Base-by-base conservation (phyloP, 2,113 vertebrate genomes). In the Jacana jacana region DNA sequence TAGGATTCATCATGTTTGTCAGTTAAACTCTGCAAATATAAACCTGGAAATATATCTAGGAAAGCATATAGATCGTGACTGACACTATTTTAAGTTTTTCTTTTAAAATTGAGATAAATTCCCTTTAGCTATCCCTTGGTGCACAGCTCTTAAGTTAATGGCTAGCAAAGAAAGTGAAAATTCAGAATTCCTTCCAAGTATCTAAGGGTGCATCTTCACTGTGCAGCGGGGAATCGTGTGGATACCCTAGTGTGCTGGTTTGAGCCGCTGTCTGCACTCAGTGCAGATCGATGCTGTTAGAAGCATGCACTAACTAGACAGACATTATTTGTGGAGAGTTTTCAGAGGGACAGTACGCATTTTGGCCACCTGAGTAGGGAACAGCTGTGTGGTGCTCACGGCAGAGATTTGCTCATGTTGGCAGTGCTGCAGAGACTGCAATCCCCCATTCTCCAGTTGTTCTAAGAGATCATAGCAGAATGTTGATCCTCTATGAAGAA, bases 221-320 rank as follows among this genome's bases (percentile, higher is more conserved):
- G 44, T 1, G 3, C 42, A 2, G 10, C 4, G 44, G 22, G 40
- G 72, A n/a, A 28, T 33, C 27, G 2, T 2, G 35, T n/a, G 24
- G 81, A 11, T 25, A 11, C 2, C 42, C 22, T 27, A 17, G 57
- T 33, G 65, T 65, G 79, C 33, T 3, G 3, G 37, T 39, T 9
- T 7, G 49, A 7, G 65, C 3, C 0, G 17, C 27, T 76, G 44
- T 60, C 79, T 10, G 2, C 2, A 1, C 1, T 31, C 10, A 6
- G 16, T 5, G 40, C n/a, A 6, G 44, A 17, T 30, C 6, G 7
- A 0, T 13, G 65, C 61, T 73, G 28, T 3, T 52, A 23, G 70
- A 13, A 66, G n/a, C 23, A 11, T 14, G n/a, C 0, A 31, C 4
- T 49, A 63, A 18, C 30, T 42, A 39, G 49, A 6, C 7, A 37